phyloP scores from a whole-genome alignment of 2,888 invertebrate species.

The Neocrepidodera transversa region DNA sequence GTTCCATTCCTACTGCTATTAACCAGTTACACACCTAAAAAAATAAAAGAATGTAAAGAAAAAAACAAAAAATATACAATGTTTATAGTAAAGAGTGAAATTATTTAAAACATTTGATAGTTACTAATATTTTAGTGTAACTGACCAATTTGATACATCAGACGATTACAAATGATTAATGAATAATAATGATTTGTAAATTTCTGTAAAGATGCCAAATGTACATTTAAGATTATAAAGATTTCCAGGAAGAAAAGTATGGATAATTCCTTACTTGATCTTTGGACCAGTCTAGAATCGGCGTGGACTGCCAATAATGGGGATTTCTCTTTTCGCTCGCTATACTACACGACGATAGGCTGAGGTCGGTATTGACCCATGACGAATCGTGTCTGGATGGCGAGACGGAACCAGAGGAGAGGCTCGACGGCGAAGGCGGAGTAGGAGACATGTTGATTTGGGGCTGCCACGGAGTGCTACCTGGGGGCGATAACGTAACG shows the following conservation, averaged over 20 bases:
- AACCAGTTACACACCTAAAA: conserved; percentile 93
- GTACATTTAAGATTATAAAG: no score
- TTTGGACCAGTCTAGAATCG: conserved; percentile 79
- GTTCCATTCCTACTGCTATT: conserved; percentile 80
- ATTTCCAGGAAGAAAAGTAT: no score
- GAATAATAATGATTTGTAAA: no score
- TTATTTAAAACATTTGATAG: no score
- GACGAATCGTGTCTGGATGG: conserved; percentile 61
- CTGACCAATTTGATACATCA: no score
- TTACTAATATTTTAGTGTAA: no score
- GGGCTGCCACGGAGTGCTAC: conserved; percentile 69
- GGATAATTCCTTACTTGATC: conserved; percentile 76
- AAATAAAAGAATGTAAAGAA: conserved; percentile 14
- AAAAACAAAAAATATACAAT: background rate
- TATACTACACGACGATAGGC: conserved; percentile 69
- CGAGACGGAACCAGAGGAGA: conserved; percentile 68
- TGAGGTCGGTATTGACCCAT: conserved; percentile 66
- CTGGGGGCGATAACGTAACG: conserved; percentile 68
- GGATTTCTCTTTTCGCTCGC: conserved; percentile 69
- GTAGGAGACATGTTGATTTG: conserved; percentile 59
- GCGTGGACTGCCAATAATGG: conserved; percentile 74
- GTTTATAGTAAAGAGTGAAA: no score
- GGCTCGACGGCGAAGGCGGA: conserved; percentile 70
- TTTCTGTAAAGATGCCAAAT: no score
- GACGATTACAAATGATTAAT: no score